Evolutionary conservation across 2,797 vertebrate species (phyloP).

Genomic region (Syngnathus rostellatus): DNA sequence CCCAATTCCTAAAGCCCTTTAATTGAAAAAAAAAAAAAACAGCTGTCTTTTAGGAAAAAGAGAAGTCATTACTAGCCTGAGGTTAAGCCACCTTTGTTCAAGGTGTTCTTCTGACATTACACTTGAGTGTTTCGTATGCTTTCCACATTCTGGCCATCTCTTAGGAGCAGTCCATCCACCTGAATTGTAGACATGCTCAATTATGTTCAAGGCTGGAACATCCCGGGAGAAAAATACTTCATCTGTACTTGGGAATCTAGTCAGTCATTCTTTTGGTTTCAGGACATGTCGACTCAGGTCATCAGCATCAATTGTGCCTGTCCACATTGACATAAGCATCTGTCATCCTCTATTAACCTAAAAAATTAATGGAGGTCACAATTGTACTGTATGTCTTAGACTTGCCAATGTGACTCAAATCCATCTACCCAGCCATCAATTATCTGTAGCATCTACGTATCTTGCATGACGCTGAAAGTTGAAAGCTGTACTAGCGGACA

Average conservation of each 20-base stretch:
- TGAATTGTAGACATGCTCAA: constrained; percentile 42
- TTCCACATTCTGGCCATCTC: constrained; percentile 30
- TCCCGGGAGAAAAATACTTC: constrained; percentile 48
- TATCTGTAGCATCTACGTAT: background rate
- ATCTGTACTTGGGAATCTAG: constrained; percentile 43
- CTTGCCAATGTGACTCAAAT: constrained; percentile 23
- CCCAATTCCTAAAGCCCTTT: background rate
- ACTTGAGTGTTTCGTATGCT: constrained; percentile 27
- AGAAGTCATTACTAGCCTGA: background rate
- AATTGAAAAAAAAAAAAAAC: background rate
- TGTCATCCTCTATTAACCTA: constrained; percentile 46
- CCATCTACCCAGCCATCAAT: background rate
- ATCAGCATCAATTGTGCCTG: constrained; percentile 40
- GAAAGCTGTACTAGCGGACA: background rate
- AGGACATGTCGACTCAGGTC: constrained; percentile 35
- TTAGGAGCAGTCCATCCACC: constrained; percentile 42
- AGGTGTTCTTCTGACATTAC: constrained; percentile 5
- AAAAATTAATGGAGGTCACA: constrained; percentile 21
- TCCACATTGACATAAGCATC: constrained; percentile 40
- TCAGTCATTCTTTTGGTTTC: constrained; percentile 28
- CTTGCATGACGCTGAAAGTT: background rate
- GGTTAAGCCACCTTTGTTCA: background rate
- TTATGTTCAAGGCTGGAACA: constrained; percentile 49
- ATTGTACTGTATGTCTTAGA: constrained; percentile 29
- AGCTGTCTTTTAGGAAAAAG: background rate